phyloP scores from a whole-genome alignment of 2,888 invertebrate genomes.

The Meganola albula region DNA sequence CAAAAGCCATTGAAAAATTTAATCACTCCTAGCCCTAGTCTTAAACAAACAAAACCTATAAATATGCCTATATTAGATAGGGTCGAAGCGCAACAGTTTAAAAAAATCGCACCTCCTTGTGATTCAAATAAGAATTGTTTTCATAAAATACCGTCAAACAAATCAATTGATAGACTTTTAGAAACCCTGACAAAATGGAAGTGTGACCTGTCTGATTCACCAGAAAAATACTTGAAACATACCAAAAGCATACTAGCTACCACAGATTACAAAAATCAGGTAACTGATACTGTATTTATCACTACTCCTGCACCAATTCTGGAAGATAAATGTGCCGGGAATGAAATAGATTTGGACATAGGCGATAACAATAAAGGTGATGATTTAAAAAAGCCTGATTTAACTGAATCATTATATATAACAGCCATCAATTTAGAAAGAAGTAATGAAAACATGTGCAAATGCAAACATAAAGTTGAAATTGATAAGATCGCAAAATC shows the following conservation, averaged over 20 bases:
- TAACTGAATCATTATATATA: slow-evolving; percentile 54
- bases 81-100: no score
- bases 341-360: slow-evolving; percentile 1
- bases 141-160: slow-evolving; percentile 55
- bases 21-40: slow-evolving; percentile 22
- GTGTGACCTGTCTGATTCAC: slow-evolving; percentile 25
- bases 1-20: slow-evolving; percentile 25
- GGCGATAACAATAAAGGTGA: not conserved
- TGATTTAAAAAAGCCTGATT: slow-evolving; percentile 6
- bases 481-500: slow-evolving; percentile 2
- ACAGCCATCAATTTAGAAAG: slow-evolving; percentile 54
- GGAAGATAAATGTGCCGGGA: slow-evolving; percentile 5
- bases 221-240: slow-evolving; percentile 11
- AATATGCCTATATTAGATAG: slow-evolving; percentile 20
- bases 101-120: no score
- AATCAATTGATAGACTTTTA: slow-evolving; percentile 56
- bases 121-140: no score
- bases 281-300: slow-evolving; percentile 6
- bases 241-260: slow-evolving; percentile 12
- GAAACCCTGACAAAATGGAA: slow-evolving; percentile 46
- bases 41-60: slow-evolving; percentile 41
- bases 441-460: slow-evolving; percentile 43
- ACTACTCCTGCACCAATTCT: slow-evolving; percentile 1
- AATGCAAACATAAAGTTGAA: slow-evolving; percentile 24
- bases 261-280: slow-evolving; percentile 11